phyloP scores from a whole-genome alignment of 2,888 invertebrate genomes.

The Periphyllus acericola region DNA sequence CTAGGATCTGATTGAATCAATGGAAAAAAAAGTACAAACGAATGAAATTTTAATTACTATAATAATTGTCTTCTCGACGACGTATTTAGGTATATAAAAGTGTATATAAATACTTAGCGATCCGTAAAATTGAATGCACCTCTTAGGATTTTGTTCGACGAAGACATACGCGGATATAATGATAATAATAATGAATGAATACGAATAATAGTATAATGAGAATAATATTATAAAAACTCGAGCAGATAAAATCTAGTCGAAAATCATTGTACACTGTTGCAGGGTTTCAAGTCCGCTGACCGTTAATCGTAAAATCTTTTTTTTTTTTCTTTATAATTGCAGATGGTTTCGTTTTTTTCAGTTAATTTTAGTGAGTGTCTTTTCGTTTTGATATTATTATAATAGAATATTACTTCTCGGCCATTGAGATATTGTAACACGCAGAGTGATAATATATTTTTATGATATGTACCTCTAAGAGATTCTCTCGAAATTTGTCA shows the following conservation, averaged over 20 bases:
- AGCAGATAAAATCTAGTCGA: constrained; percentile 1
- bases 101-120: not conserved
- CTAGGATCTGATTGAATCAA: not conserved
- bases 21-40: not conserved
- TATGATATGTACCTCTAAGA: not conserved
- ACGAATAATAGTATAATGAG: not conserved
- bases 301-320: not conserved
- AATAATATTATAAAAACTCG: not conserved
- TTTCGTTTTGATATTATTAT: not conserved
- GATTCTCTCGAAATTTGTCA: not conserved
- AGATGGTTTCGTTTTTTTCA: not conserved
- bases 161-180: not conserved
- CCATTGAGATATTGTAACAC: not conserved
- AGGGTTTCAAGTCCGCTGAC: not conserved
- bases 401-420: not conserved
- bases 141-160: not conserved
- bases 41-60: not conserved
- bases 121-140: constrained; percentile 1
- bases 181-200: not conserved
- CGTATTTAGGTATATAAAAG: too few relatives aligned
- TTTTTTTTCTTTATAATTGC: not conserved
- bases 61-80: not conserved
- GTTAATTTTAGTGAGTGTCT: not conserved
- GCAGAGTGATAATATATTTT: not conserved
- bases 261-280: not conserved